phyloP scores from a whole-genome alignment of 2,113 vertebrate genomes.

The Empidonax traillii region DNA sequence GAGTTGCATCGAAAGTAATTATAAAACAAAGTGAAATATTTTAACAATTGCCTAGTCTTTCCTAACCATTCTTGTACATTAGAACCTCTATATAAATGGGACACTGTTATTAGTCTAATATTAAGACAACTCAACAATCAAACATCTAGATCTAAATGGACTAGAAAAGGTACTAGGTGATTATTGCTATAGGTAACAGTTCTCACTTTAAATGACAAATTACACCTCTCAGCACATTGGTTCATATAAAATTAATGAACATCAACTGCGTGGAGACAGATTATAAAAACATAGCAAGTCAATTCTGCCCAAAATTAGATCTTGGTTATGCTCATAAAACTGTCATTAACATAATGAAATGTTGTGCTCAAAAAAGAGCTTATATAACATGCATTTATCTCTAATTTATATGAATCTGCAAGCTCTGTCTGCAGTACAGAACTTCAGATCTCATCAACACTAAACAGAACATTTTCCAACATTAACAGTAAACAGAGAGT shows the following conservation, averaged over 20 bases:
- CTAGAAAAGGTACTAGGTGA: not conserved
- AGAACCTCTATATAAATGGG: not conserved
- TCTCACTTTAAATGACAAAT: not conserved
- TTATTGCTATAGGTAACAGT: not conserved
- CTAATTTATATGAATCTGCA: not conserved
- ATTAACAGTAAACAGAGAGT: not conserved
- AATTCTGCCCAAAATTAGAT: not conserved
- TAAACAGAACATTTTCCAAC: not conserved
- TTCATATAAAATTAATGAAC: not conserved
- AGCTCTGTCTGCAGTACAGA: not conserved
- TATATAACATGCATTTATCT: not conserved
- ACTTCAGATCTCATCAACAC: not conserved
- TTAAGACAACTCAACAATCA: not conserved
- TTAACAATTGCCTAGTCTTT: not conserved
- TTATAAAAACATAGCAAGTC: not conserved
- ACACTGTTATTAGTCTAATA: not conserved
- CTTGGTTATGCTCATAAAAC: not conserved
- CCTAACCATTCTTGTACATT: not conserved
- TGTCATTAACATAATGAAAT: slow-evolving; percentile 1
- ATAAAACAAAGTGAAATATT: not conserved
- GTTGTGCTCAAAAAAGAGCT: not conserved
- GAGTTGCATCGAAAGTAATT: not conserved
- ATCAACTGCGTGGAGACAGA: not conserved
- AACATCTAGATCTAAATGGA: not conserved
- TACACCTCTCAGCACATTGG: not conserved